Conservation (phyloP, 2,797 vertebrate genomes). For the Heterohyrax brucei region DNA sequence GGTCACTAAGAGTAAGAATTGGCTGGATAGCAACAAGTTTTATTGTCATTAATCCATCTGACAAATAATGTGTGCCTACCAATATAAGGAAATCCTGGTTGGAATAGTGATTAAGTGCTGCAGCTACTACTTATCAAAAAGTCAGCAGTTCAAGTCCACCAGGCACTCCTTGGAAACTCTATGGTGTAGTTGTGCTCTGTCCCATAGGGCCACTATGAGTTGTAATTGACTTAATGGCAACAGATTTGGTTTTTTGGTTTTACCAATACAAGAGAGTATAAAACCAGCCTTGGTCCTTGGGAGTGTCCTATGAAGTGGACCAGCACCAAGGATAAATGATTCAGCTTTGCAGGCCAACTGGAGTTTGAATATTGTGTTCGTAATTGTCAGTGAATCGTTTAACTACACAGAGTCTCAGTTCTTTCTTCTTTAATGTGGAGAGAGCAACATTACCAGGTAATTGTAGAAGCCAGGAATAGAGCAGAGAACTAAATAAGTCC, state of each 20-base stretch:
- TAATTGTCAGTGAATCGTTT: neutral
- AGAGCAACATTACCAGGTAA: neutral
- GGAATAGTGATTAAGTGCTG: too few species aligned
- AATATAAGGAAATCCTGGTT: neutral
- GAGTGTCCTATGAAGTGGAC: neutral
- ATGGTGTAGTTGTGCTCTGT: too few species aligned
- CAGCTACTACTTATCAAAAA: too few species aligned
- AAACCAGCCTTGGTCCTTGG: neutral
- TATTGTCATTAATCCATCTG: neutral
- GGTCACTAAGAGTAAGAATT: neutral
- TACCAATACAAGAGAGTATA: neutral
- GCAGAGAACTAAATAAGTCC: neutral
- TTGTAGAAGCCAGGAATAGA: neutral
- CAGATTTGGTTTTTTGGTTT: too few species aligned
- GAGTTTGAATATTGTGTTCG: neutral
- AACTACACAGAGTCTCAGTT: neutral
- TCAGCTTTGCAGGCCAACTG: neutral
- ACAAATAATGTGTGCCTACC: neutral
- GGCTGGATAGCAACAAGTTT: neutral
- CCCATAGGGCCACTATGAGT: too few species aligned
- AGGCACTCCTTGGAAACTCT: too few species aligned
- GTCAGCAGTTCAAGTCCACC: too few species aligned
- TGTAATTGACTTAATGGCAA: too few species aligned
- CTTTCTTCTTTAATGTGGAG: neutral
- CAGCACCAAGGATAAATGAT: neutral